Evolutionary conservation across 2,888 invertebrate species (phyloP).

Genomic region (Sinohyriopsis cumingii): DNA sequence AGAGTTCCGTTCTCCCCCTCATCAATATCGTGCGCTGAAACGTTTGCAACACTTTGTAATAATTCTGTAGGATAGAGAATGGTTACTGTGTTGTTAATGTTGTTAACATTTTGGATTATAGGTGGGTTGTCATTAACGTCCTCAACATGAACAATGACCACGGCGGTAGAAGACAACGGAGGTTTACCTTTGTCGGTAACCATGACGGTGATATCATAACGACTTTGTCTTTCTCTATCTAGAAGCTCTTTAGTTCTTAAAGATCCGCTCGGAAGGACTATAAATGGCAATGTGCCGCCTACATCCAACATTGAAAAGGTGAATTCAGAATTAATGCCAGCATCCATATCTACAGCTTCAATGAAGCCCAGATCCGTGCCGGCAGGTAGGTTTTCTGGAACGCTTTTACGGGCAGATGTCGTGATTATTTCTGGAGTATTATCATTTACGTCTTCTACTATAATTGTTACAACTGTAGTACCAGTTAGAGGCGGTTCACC

Average conservation of each 20-base stretch:
- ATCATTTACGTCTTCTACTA: constrained; percentile 19
- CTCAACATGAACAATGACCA: constrained; percentile 46
- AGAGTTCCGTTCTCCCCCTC: constrained; percentile 33
- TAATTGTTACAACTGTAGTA: constrained; percentile 18
- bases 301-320: constrained; percentile 24
- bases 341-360: constrained; percentile 40
- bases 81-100: constrained; percentile 47
- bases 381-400: constrained; percentile 15
- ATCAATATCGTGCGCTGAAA: constrained; percentile 33
- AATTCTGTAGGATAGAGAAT: constrained; percentile 16
- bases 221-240: constrained; percentile 45
- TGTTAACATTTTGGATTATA: constrained; percentile 51
- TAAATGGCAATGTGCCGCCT: constrained; percentile 42
- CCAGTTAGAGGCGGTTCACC: constrained; percentile 25
- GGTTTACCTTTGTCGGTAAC: constrained; percentile 48
- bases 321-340: constrained; percentile 48
- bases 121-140: constrained; percentile 60
- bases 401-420: constrained; percentile 10
- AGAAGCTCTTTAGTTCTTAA: constrained; percentile 39
- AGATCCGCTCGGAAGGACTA: constrained; percentile 40
- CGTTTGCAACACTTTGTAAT: constrained; percentile 15
- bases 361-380: constrained; percentile 32
- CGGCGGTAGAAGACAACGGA: constrained; percentile 41
- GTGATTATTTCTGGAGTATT: constrained; percentile 17
- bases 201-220: constrained; percentile 46